phyloP scores from a whole-genome alignment of 2,888 invertebrate species.

The Macroteleia sp. region DNA sequence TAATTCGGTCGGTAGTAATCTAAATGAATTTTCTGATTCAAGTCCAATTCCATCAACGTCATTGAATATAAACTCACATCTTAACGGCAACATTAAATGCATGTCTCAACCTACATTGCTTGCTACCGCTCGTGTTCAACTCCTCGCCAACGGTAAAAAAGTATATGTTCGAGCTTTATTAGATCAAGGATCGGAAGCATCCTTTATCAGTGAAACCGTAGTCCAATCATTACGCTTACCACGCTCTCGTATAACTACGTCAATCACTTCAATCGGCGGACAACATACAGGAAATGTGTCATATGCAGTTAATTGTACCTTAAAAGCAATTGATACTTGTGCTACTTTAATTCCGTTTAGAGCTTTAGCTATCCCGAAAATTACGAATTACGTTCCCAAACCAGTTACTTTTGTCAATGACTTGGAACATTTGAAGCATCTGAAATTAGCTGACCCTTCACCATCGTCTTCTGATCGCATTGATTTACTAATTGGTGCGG shows the following conservation, averaged over 20 bases:
- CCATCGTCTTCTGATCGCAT: too few species aligned
- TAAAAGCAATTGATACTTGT: too few species aligned
- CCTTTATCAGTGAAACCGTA: slow-evolving; percentile 50
- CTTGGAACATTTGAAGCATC: too few species aligned
- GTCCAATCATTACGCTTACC: slow-evolving; percentile 40
- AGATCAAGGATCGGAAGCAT: slow-evolving; percentile 61
- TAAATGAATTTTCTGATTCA: not conserved
- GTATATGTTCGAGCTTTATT: slow-evolving; percentile 42
- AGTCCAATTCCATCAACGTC: not conserved
- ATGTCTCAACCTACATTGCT: slow-evolving; percentile 14
- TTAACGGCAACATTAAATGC: not conserved
- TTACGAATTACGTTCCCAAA: slow-evolving; percentile 26
- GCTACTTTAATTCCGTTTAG: too few species aligned
- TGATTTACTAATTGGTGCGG: not conserved
- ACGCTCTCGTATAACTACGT: slow-evolving; percentile 18
- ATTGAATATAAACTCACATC: not conserved
- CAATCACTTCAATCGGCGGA: too few species aligned
- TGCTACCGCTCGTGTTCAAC: slow-evolving; percentile 45
- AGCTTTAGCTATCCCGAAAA: too few species aligned
- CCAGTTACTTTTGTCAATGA: not conserved
- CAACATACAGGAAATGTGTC: too few species aligned
- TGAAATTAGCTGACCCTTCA: too few species aligned
- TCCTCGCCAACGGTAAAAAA: slow-evolving; percentile 25
- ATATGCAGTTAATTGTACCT: too few species aligned
- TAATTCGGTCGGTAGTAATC: not conserved